Evolutionary conservation across 2,888 invertebrate genomes (phyloP), one percentile per base, ranked within the genome.

Genomic region (Drosophila subquinaria): DNA sequence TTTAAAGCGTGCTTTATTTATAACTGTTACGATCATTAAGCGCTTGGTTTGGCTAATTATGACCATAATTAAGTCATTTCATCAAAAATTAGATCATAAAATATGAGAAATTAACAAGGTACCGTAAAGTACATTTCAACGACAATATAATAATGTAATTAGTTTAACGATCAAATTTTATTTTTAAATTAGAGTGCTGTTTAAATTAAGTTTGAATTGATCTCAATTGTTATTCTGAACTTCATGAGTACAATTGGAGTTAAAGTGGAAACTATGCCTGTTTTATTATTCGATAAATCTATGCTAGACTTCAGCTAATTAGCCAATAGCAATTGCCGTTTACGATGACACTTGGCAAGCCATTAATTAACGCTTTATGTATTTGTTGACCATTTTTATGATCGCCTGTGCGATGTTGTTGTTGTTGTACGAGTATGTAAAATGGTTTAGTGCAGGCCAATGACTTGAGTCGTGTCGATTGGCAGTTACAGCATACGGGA

Each of bases 341-440:
- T 61, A 67, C 55, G 75, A 66, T 75, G 66, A 57, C 60, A 75
- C 69, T 76, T 73, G 45, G 23, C 61, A 69, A 42, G 53, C 61
- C 78, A 78, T 78, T 79, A 74, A 76, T 74, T 74, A 79, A 40
- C 62, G 40, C 59, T 61, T 76, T 50, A 36, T 55, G 15, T 48
- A 55, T 42, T 42, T 23, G 50, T 38, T 63, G 40, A 8, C 20
- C n/a, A 17, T 51, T 51, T 27, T 60, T 45, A 50, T 65, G 20
- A 61, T 48, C 30, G 38, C 36, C 17, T 30, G 36, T 43, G n/a
- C 17, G 27, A 27, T 27, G 27, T 27, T 60, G 23, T 53, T 52
- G 61, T 51, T 45, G 40, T 35, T 36, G 23, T 50, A 17, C 27
- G 11, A 11, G 13, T 40, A 23, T 30, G 36, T 51, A 15, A 52